Conservation (phyloP, 2,113 vertebrate species). For the Chloropsis hardwickii region DNA sequence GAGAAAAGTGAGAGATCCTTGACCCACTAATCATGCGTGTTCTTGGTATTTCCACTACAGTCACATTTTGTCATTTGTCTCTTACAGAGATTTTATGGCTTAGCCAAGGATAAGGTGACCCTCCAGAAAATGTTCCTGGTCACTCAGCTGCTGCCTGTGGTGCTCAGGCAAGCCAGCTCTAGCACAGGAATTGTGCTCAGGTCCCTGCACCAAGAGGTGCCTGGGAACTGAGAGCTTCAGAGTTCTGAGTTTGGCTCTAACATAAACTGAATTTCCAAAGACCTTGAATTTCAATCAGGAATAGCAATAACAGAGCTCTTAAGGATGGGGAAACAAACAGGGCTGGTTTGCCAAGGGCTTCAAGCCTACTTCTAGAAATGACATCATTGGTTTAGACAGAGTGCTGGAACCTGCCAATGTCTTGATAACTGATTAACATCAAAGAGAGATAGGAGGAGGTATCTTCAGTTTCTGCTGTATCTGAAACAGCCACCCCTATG, state of each 20-base stretch:
- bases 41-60: neutral
- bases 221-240: neutral
- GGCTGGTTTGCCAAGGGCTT: neutral
- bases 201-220: neutral
- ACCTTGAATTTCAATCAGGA: neutral
- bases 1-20: neutral
- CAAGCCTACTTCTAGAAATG: neutral
- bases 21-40: neutral
- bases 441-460: neutral
- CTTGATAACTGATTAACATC: constrained; percentile 12
- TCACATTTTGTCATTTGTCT: neutral
- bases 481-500: neutral
- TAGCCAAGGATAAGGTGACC: neutral
- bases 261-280: neutral
- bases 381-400: neutral
- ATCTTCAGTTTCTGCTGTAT: neutral
- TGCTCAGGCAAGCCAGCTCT: neutral
- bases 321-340: neutral
- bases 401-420: neutral
- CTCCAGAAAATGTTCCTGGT: neutral
- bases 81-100: neutral
- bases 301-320: neutral
- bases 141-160: neutral
- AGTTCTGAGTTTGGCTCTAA: neutral
- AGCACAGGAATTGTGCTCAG: neutral